These are phyloP conservation scores for Bombus breviceps DNA, from an alignment of 1,140 invertebrate genomes.

Conservation along the genomic window DNA sequence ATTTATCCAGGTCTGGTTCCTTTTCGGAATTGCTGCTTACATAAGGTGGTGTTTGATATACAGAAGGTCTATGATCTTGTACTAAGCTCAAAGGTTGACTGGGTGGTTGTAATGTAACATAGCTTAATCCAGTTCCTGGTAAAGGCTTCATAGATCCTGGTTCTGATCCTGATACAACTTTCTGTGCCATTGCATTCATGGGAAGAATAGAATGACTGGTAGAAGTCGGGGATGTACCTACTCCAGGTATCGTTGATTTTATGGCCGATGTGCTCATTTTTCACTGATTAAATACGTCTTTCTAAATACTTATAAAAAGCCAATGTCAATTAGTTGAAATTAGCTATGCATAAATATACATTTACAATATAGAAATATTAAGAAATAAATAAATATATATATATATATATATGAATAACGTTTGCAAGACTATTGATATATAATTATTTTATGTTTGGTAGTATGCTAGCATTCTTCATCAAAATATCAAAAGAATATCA, in stretches of 20 bases:
- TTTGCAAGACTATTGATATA: not conserved
- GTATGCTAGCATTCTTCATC: not conserved
- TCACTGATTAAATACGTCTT: slow-evolving; percentile 16
- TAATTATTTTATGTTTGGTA: not conserved
- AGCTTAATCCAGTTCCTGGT: slow-evolving; percentile 73
- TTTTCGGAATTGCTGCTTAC: slow-evolving; percentile 72
- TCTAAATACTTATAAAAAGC: slow-evolving; percentile 44
- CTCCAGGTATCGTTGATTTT: slow-evolving; percentile 77
- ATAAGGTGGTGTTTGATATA: slow-evolving; percentile 73
- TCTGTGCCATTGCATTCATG: slow-evolving; percentile 80
- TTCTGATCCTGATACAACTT: slow-evolving; percentile 77
- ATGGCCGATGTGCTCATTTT: slow-evolving; percentile 77
- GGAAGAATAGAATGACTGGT: slow-evolving; percentile 79
- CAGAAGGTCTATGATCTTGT: slow-evolving; percentile 78
- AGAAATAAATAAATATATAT: not conserved
- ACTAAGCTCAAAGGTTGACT: slow-evolving; percentile 80
- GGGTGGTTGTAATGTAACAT: slow-evolving; percentile 78
- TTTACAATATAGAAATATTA: not conserved
- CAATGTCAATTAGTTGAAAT: slow-evolving; percentile 12
- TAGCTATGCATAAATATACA: not conserved
- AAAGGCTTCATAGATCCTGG: slow-evolving; percentile 77
- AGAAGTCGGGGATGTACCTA: slow-evolving; percentile 73
- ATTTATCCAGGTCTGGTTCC: slow-evolving; percentile 70
- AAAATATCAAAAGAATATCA: not conserved
- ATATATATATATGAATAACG: not conserved